Evolutionary conservation across 2,888 invertebrate genomes (phyloP).

Genomic region (Nesidiocoris tenuis): DNA sequence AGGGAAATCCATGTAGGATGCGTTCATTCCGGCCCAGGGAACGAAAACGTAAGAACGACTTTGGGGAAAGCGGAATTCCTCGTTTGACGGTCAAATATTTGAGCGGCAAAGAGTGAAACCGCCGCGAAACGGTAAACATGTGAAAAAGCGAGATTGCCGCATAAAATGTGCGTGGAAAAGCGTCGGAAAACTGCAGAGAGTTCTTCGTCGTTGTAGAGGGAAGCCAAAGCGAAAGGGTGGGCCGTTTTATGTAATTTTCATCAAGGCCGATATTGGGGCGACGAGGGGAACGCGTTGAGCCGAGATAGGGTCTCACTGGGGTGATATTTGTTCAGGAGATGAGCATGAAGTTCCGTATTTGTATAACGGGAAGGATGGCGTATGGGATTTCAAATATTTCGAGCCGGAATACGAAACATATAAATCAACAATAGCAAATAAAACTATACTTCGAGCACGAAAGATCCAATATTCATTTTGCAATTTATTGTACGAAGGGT

Average conservation of each 20-base stretch:
- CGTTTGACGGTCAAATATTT: slow-evolving; percentile 23
- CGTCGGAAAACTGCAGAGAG: not conserved
- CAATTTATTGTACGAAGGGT: too few species aligned
- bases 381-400: not conserved
- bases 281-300: slow-evolving; percentile 28
- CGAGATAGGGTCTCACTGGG: slow-evolving; percentile 9
- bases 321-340: slow-evolving; percentile 32
- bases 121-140: slow-evolving; percentile 21
- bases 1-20: too few species aligned
- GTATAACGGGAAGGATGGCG: not conserved
- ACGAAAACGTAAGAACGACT: not conserved
- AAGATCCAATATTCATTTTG: too few species aligned
- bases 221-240: not conserved
- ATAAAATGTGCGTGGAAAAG: not conserved
- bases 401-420: not conserved
- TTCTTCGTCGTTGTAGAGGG: not conserved
- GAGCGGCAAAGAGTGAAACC: slow-evolving; percentile 1
- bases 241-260: slow-evolving; percentile 39
- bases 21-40: not conserved
- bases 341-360: slow-evolving; percentile 32
- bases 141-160: slow-evolving; percentile 17
- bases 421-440: too few species aligned
- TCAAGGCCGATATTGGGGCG: slow-evolving; percentile 14
- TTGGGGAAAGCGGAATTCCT: not conserved
- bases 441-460: too few species aligned